These are phyloP conservation scores for Quadriops clusia DNA, from an alignment of 2,888 invertebrate species.

Conservation along the genomic window DNA sequence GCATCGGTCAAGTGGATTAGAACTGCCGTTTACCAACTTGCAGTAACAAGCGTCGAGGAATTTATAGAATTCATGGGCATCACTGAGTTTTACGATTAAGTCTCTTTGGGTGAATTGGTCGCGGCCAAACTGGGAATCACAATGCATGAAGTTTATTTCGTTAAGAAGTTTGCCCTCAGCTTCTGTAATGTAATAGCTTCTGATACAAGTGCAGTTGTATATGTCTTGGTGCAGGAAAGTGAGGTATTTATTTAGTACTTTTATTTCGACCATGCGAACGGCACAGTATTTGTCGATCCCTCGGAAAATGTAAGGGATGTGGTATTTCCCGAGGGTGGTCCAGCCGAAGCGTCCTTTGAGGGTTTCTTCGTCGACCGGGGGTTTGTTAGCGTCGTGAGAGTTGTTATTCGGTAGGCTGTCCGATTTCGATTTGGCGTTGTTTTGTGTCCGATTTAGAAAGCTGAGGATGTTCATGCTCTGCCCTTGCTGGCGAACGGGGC, in stretches of 20 bases:
- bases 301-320: constrained; percentile 81
- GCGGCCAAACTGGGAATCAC: constrained; percentile 80
- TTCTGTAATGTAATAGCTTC: constrained; percentile 87
- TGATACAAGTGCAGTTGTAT: constrained; percentile 81
- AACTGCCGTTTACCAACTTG: constrained; percentile 62
- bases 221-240: constrained; percentile 81
- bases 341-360: constrained; percentile 80
- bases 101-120: constrained; percentile 82
- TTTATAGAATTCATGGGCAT: constrained; percentile 82
- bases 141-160: constrained; percentile 87
- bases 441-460: constrained; percentile 17
- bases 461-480: constrained; percentile 18
- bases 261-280: constrained; percentile 88
- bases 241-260: constrained; percentile 79
- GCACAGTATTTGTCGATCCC: constrained; percentile 78
- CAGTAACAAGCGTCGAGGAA: constrained; percentile 84
- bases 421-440: constrained; percentile 34
- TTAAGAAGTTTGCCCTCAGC: constrained; percentile 80
- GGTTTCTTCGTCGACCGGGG: constrained; percentile 54
- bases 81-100: constrained; percentile 75
- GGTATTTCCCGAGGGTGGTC: constrained; percentile 74
- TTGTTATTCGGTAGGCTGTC: constrained; percentile 29
- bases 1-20: constrained; percentile 64
- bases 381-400: constrained; percentile 19
- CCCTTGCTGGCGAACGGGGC: constrained; percentile 17